Evolutionary conservation across 2,113 vertebrate genomes (phyloP).

Genomic region (Vanacampus margaritifer): DNA sequence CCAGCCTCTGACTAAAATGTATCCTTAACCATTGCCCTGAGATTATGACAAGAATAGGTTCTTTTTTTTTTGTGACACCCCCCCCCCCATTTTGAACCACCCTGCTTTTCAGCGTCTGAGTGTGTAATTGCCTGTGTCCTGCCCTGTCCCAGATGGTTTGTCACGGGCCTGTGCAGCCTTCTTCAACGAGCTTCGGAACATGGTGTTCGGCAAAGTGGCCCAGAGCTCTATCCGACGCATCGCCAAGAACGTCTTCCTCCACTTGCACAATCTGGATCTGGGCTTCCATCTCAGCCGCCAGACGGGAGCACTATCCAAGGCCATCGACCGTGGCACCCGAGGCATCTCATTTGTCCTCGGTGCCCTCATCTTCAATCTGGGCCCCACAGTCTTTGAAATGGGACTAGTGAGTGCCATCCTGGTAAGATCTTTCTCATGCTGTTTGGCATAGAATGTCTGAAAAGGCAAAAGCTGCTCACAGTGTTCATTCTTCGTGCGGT

Average conservation of each 20-base stretch:
- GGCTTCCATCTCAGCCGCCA: constrained; percentile 94
- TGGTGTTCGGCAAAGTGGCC: constrained; percentile 94
- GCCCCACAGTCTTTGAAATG: constrained; percentile 95
- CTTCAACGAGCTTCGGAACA: constrained; percentile 96
- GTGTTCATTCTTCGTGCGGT: constrained; percentile 7
- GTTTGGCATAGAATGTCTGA: background rate
- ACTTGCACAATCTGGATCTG: constrained; percentile 93
- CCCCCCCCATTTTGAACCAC: constrained; percentile 21
- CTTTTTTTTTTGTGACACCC: constrained; percentile 11
- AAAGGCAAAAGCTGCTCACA: background rate
- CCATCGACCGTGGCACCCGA: constrained; percentile 94
- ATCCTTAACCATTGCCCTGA: constrained; percentile 9
- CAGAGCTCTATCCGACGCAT: constrained; percentile 96
- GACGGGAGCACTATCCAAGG: constrained; percentile 93
- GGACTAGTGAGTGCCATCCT: constrained; percentile 87
- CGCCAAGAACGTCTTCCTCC: constrained; percentile 94
- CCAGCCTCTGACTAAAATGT: background rate
- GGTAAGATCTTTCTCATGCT: constrained; percentile 67
- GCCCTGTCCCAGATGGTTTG: constrained; percentile 79
- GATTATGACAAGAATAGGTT: constrained; percentile 13
- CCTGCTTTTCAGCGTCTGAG: constrained; percentile 25
- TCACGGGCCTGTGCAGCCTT: constrained; percentile 86
- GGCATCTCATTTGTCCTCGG: constrained; percentile 97
- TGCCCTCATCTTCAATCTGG: constrained; percentile 93
- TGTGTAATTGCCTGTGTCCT: constrained; percentile 18